These are phyloP conservation scores for Latrodectus hesperus DNA, from an alignment of 2,888 invertebrate genomes.

Conservation along the genomic window DNA sequence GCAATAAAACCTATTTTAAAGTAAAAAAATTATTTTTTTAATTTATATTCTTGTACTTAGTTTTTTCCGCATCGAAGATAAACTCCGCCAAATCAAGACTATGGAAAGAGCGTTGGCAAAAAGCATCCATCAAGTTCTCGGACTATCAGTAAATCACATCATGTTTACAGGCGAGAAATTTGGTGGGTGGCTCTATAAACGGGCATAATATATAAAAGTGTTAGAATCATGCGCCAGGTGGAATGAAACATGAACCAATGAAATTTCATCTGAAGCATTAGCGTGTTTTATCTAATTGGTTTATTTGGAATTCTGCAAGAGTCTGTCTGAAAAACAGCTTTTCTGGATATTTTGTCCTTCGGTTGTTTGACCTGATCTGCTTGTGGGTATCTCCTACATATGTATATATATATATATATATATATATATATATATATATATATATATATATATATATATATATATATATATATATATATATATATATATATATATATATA, in stretches of 20 bases:
- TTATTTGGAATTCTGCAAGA: conserved; percentile 42
- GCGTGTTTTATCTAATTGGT: conserved; percentile 44
- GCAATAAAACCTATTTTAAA: too few species aligned
- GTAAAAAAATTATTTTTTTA: too few species aligned
- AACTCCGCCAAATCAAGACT: too few species aligned
- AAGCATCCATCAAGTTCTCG: too few species aligned
- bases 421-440: too few species aligned
- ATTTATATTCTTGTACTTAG: too few species aligned
- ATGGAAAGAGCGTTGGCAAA: too few species aligned
- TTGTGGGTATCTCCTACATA: conserved; percentile 33
- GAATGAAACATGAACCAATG: conserved; percentile 39
- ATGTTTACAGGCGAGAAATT: conserved; percentile 8
- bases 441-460: too few species aligned
- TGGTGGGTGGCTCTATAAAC: conserved; percentile 30
- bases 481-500: too few species aligned
- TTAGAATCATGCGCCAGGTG: conserved; percentile 38
- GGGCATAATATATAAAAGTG: conserved; percentile 31
- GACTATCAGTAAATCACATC: too few species aligned
- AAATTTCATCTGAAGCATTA: conserved; percentile 22
- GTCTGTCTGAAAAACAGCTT: conserved; percentile 9
- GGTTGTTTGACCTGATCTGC: neutral
- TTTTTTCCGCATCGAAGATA: too few species aligned
- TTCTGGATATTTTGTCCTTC: conserved; percentile 4
- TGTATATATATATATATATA: neutral
- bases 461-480: too few species aligned